phyloP scores from a whole-genome alignment of 2,797 vertebrate genomes.

The Hydrocynus forskahlii region DNA sequence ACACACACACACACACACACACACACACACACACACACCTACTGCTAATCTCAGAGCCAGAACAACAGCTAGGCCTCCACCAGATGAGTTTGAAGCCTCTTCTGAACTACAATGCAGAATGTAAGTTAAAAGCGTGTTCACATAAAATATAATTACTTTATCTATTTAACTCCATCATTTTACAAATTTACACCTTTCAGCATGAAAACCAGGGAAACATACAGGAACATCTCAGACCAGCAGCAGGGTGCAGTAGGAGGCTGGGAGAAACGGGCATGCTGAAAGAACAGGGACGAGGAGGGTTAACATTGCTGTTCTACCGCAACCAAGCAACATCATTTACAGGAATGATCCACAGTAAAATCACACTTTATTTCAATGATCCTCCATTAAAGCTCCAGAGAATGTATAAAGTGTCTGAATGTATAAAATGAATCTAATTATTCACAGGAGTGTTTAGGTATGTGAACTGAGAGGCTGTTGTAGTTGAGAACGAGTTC shows the following conservation, averaged over 20 bases:
- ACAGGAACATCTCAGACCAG: constrained; percentile 51
- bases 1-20: too few relatives aligned
- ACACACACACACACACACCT: constrained; percentile 40
- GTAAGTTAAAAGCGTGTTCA: too few relatives aligned
- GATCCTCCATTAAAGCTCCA: not conserved
- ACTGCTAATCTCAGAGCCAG: constrained; percentile 48
- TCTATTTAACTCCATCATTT: not conserved
- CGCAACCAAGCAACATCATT: not conserved
- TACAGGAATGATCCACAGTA: not conserved
- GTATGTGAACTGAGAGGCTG: too few relatives aligned
- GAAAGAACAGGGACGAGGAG: constrained; percentile 18
- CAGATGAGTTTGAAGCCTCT: not conserved
- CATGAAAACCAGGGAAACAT: constrained; percentile 51
- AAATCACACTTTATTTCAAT: not conserved
- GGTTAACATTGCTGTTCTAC: constrained; percentile 45
- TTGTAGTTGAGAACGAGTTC: too few relatives aligned
- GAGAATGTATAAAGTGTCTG: too few relatives aligned
- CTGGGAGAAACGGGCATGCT: constrained; percentile 10
- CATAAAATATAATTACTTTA: not conserved
- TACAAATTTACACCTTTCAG: not conserved
- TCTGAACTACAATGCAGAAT: not conserved
- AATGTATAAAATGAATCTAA: too few relatives aligned
- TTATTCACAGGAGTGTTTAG: too few relatives aligned
- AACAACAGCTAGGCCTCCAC: constrained; percentile 46
- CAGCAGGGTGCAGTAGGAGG: constrained; percentile 5